These are phyloP conservation scores for Stylophora pistillata DNA, from an alignment of 64 coral and sea anemone species.

Conservation along the genomic window DNA sequence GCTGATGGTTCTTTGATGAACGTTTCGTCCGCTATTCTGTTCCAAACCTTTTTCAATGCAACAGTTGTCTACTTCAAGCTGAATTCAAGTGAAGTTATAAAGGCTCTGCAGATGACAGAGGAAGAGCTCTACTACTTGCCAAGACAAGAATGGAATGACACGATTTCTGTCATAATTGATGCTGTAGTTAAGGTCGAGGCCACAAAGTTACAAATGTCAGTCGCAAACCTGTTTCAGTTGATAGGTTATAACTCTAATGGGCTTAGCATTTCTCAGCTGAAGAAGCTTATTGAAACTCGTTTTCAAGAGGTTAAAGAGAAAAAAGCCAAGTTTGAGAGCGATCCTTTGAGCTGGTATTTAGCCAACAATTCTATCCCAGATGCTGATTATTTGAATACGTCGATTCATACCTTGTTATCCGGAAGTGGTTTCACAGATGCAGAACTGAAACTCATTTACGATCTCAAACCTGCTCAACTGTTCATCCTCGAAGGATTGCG, in stretches of 20 bases:
- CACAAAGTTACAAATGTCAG: not conserved
- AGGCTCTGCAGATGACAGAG: not conserved
- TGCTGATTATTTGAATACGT: not conserved
- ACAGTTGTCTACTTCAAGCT: constrained; percentile 51
- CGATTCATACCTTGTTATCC: constrained; percentile 19
- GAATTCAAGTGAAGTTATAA: constrained; percentile 34
- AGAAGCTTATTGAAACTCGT: not conserved
- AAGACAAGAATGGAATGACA: constrained; percentile 47
- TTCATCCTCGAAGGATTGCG: constrained; percentile 6
- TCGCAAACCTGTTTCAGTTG: not conserved
- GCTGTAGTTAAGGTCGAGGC: not conserved
- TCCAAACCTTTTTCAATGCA: constrained; percentile 60
- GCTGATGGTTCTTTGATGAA: constrained; percentile 15
- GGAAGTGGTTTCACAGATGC: constrained; percentile 15
- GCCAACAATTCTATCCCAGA: constrained; percentile 19
- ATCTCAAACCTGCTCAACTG: not conserved
- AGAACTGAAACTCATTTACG: constrained; percentile 11
- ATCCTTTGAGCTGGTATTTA: constrained; percentile 18
- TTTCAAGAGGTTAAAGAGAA: not conserved
- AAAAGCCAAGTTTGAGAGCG: constrained; percentile 35
- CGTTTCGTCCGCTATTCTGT: constrained; percentile 16
- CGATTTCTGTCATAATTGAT: constrained; percentile 27
- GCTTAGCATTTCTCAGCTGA: not conserved
- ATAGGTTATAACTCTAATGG: not conserved
- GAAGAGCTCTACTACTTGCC: constrained; percentile 46